phyloP scores from a whole-genome alignment of 2,797 vertebrate species.

The Acipenser ruthenus region DNA sequence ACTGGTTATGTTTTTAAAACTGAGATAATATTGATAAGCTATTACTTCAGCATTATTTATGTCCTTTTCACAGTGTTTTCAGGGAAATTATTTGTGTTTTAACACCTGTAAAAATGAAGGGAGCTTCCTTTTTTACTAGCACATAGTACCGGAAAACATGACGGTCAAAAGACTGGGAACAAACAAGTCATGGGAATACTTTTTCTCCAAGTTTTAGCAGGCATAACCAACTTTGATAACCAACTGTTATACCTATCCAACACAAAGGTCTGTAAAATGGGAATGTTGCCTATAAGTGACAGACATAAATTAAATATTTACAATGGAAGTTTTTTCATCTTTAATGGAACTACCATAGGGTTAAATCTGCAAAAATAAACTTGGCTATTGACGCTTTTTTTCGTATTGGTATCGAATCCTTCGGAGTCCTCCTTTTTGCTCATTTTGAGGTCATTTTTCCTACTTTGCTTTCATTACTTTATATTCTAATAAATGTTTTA shows the following conservation, averaged over 20 bases:
- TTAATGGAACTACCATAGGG: no score
- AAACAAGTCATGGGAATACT: slow-evolving; percentile 1
- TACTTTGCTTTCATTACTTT: no score
- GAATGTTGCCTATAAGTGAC: no score
- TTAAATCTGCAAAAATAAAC: no score
- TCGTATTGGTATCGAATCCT: no score
- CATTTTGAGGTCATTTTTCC: no score
- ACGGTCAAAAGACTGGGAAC: not conserved
- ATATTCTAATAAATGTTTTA: no score
- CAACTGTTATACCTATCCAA: not conserved
- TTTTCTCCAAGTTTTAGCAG: not conserved
- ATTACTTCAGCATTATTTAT: not conserved
- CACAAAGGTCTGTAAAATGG: not conserved
- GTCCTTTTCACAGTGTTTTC: not conserved
- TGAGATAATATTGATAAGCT: slow-evolving; percentile 4
- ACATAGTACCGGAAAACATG: not conserved
- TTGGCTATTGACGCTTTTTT: no score
- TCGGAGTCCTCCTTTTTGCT: no score
- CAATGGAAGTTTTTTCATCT: no score
- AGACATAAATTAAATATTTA: no score
- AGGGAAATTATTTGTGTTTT: slow-evolving; percentile 2
- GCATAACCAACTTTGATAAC: not conserved
- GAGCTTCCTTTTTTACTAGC: no score
- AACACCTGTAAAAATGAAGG: slow-evolving; percentile 6
- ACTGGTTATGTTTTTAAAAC: slow-evolving; percentile 4